Evolutionary conservation across 2,888 invertebrate species (phyloP), one percentile per base, ranked within the genome.

Genomic region (Xanthorhoe designata): DNA sequence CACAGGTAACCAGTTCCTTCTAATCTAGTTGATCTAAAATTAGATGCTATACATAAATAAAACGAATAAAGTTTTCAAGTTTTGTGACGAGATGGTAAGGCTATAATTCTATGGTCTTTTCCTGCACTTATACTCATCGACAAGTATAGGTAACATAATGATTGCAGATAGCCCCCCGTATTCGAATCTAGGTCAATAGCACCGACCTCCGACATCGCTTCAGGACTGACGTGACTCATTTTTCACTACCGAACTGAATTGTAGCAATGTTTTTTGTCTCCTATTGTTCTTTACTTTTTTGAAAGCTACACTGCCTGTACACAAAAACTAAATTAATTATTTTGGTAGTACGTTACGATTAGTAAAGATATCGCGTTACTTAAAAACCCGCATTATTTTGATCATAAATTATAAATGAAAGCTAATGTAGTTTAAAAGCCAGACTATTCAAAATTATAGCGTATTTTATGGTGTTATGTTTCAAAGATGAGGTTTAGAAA

Each of bases 101-200:
- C n/a, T n/a, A n/a, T n/a, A n/a, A n/a, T n/a, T n/a, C n/a, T n/a
- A n/a, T n/a, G n/a, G n/a, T n/a, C n/a, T n/a, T n/a, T n/a, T n/a
- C n/a, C n/a, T n/a, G n/a, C n/a, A n/a, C n/a, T n/a, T n/a, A n/a
- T n/a, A n/a, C n/a, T n/a, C n/a, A n/a, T n/a, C 32, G 35, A 32
- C 32, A 24, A 60, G 66, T 67, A 53, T 50, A n/a, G n/a, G n/a
- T n/a, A 56, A 78, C 75, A 75, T 80, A 78, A 78, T 74, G 80
- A 73, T 52, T 72, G 66, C 75, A 77, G 80, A 82, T 79, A 79
- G 75, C 74, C 61, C 65, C 64, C 24, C 24, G 1, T 2, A 10
- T 13, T 13, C 38, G 13, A 42, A 42, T 42, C 13, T 86, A 69
- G 87, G 87, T 88, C 89, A 89, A 86, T 86, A 86, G 76, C 84